Evolutionary conservation across 64 coral and sea anemone genomes (phyloP), one percentile per base, ranked within the genome.

Genomic region (Dendronephthya gigantea): DNA sequence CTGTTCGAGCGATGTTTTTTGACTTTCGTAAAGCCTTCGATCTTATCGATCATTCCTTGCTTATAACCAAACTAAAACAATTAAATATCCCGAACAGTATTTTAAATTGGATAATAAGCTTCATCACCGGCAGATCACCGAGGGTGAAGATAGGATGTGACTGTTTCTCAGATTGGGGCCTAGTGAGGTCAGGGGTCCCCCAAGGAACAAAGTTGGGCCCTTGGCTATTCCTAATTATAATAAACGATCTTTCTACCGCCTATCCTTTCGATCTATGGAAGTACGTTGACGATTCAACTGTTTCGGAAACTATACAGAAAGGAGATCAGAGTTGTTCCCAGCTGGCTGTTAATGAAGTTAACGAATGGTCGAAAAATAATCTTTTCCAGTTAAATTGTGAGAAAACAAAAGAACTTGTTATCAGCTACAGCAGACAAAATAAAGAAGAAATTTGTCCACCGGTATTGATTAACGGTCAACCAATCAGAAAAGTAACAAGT

Each of bases 301-400:
- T 66, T n/a, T 30, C 58, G 19, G 58, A 66, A 66, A 66, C 58
- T n/a, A 66, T 66, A n/a, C 58, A n/a, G 19, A 66, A 66, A 66
- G 58, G 58, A n/a, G 58, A 66, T 8, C 58, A 22, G 19, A 66
- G 19, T 30, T n/a, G 29, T 15, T 5, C 58, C 22, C 58, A 66
- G 58, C 14, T 15, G 58, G 19, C 58, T 66, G 58, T 17, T 4
- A 66, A 66, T 66, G 58, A 66, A 66, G 58, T 66, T 3, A n/a
- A 66, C 29, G 58, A 66, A n/a, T 66, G 58, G 58, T 66, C 58
- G 1, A 79, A 39, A 28, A 10, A 0, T 2, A 87, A 87, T 32
- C 32, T 12, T 15, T 87, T 87, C n/a, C 0, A 75, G 29, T 33
- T 87, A 22, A 87, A 87, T 41, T 68, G 85, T 49, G 85, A 49